Evolutionary conservation across 1,140 invertebrate genomes (phyloP), one percentile per base, ranked within the genome.

Genomic region (Battus philenor): DNA sequence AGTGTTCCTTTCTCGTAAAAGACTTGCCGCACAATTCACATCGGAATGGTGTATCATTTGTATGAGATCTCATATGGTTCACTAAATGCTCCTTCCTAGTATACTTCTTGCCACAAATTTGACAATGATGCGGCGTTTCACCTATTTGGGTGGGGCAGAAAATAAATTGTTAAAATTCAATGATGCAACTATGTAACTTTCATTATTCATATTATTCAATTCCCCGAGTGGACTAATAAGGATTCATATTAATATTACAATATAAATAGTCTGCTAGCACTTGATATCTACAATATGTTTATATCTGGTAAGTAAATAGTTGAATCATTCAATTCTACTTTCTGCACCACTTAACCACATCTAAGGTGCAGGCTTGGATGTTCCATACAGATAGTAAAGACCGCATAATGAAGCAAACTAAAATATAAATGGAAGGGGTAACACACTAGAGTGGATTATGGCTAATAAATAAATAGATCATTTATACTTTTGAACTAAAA

Each of bases 21-120:
- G 92, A 92, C 87, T 95, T 96, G 70, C 92, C 92, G 83, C 95
- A 97, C 74, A 93, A 92, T 78, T 94, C 92, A 81, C 93, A 94
- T 59, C 91, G 88, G 80, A 91, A 92, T 47, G 91, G 91, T 29
- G 91, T 91, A 71, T 96, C 95, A 58, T 95, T 95, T 48, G 95
- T 97, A 70, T 93, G 93, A 26, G 92, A 92, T 43, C 91, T 87
- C 90, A 93, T 91, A 78, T 93, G 92, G 76, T 92, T 93, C 48
- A 90, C 89, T 61, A 93, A 87, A 85, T 93, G 91, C 74, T 93
- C 92, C 77, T 93, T 93, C 47, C 92, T 89, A 36, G 91, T 93
- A 79, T 92, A 93, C 66, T 93, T 93, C 87, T 93, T 93, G 50
- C 91, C 91, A 71, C 92, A 93, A 41, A 92, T 89, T 73, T 90